Percentiles rank a stretch among this genome's conserved stretches.
Evolutionary conservation across 2,888 invertebrate species (phyloP).

Genomic region (Oscheius onirici): DNA sequence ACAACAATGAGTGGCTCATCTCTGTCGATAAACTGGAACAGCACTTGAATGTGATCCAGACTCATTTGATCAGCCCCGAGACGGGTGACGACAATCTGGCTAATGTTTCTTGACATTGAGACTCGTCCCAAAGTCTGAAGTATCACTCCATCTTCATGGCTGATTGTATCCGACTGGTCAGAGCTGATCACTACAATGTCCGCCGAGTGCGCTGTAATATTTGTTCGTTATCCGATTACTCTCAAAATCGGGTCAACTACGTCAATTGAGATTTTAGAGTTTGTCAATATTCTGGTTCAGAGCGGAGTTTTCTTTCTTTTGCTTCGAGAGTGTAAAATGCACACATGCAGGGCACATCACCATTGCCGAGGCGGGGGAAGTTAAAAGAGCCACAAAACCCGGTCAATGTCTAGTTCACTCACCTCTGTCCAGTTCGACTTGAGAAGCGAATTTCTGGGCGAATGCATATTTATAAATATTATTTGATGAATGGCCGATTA

Average conservation of each 20-base stretch:
- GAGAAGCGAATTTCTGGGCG: conserved; percentile 28
- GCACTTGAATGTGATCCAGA: conserved; percentile 43
- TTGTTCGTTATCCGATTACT: not conserved
- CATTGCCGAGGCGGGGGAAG: not conserved
- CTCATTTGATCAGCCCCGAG: conserved; percentile 43
- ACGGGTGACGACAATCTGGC: conserved; percentile 42
- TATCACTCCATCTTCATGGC: conserved; percentile 8
- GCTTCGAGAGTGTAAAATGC: conserved; percentile 12
- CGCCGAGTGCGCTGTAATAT: conserved; percentile 14
- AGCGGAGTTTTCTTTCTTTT: not conserved
- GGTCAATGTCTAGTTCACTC: not conserved
- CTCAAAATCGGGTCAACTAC: not conserved
- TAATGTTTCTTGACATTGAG: conserved; percentile 28
- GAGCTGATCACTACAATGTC: conserved; percentile 26
- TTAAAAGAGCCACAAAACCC: not conserved
- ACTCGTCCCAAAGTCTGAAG: not conserved
- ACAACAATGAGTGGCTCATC: conserved; percentile 45
- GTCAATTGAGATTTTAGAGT: not conserved
- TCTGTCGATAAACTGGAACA: conserved; percentile 45
- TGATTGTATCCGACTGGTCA: not conserved
- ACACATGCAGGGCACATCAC: not conserved
- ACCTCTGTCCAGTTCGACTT: conserved; percentile 29
- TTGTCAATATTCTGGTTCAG: not conserved
- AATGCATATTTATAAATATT: conserved; percentile 32
- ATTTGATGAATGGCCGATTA: conserved; percentile 30